Evolutionary conservation across 2,797 vertebrate species (phyloP).

Genomic region (Prionace glauca): DNA sequence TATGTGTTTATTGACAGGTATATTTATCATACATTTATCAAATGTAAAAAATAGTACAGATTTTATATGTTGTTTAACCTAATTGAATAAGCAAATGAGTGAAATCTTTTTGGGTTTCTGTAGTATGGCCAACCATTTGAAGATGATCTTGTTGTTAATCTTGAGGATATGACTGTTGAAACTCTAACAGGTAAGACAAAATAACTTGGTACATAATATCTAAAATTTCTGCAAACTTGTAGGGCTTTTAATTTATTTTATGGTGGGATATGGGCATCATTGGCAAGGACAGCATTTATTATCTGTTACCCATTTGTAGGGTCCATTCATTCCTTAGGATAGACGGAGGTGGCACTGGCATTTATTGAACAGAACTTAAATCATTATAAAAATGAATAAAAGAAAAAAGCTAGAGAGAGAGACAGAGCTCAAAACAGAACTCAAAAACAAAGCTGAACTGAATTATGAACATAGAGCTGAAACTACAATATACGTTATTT

Average conservation of each 20-base stretch:
- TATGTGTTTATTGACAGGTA: neutral
- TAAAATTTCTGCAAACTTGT: neutral
- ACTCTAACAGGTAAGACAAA: neutral
- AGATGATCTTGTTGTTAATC: conserved; percentile 28
- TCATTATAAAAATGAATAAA: too few relatives aligned
- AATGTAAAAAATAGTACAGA: neutral
- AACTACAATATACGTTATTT: too few relatives aligned
- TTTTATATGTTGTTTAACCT: neutral
- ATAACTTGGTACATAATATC: neutral
- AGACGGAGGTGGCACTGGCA: too few relatives aligned
- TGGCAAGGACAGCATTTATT: too few relatives aligned
- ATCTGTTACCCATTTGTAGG: too few relatives aligned
- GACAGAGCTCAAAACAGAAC: too few relatives aligned
- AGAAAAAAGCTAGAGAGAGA: too few relatives aligned
- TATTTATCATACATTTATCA: neutral
- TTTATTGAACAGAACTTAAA: too few relatives aligned
- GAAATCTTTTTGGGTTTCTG: neutral
- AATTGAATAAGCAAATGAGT: neutral
- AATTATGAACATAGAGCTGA: too few relatives aligned
- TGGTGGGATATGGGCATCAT: too few relatives aligned
- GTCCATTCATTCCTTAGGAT: too few relatives aligned
- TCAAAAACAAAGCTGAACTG: too few relatives aligned
- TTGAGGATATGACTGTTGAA: conserved; percentile 31
- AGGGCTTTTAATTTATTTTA: neutral
- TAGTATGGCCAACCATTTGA: conserved; percentile 13